Evolutionary conservation across 2,888 invertebrate species (phyloP).

Genomic region (Harpalus rufipes): DNA sequence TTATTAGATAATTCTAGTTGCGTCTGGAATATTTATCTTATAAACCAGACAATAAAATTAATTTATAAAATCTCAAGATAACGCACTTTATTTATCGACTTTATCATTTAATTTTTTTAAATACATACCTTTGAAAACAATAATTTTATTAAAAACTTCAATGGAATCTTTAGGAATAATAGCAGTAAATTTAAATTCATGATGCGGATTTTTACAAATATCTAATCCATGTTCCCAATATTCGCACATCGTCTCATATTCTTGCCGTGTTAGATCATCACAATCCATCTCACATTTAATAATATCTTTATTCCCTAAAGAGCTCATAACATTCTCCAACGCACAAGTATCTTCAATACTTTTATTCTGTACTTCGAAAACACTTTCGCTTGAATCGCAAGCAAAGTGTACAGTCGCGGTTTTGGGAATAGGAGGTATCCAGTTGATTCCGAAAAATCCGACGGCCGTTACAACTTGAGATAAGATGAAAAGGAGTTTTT

Average conservation of each 20-base stretch:
- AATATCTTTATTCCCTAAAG: conserved; percentile 45
- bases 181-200: conserved; percentile 60
- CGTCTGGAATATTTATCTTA: background rate
- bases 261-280: background rate
- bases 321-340: conserved; percentile 74
- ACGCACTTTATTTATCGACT: background rate
- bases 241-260: conserved; percentile 66
- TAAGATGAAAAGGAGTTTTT: conserved; percentile 86
- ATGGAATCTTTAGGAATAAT: conserved; percentile 56
- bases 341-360: conserved; percentile 77
- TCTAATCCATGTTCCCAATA: conserved; percentile 65
- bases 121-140: conserved; percentile 59
- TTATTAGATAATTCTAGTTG: background rate
- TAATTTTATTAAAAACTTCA: conserved; percentile 45
- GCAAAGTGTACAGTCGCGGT: conserved; percentile 80
- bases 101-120: background rate
- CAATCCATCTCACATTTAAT: conserved; percentile 59
- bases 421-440: conserved; percentile 82
- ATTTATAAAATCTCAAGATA: background rate
- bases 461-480: conserved; percentile 86
- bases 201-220: conserved; percentile 58
- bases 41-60: background rate
- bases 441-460: conserved; percentile 86
- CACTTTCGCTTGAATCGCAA: conserved; percentile 80
- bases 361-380: conserved; percentile 77